Base-by-base conservation (phyloP, 1,140 invertebrate species). In the Pantala flavescens region DNA sequence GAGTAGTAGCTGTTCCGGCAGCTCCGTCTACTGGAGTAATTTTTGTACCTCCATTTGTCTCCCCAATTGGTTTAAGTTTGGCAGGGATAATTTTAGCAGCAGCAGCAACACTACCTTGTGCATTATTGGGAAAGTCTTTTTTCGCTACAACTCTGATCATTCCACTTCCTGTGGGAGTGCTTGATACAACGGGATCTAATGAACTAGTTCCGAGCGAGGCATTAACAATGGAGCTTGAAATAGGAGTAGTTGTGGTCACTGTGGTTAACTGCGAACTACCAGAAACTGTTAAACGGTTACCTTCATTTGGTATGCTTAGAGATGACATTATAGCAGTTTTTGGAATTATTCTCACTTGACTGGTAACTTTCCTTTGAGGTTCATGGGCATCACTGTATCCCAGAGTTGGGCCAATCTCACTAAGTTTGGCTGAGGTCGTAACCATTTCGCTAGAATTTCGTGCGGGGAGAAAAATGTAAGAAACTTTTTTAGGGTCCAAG, bases 401-500 rank as follows among this genome's bases (percentile, higher is more conserved):
- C 12, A 42, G 28, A 16, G n/a, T 24, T 28, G 71, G n/a, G 10
- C 49, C n/a, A 63, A 63, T 63, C n/a, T 63, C 49, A 63, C n/a
- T 63, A 5, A 63, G 63, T n/a, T 73, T 73, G 14, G 72, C 21
- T 49, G 70, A 70, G 14, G 63, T 55, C 19, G 75, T n/a, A 43
- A 43, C 36, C 23, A 42, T 70, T 0, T 72, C 49, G 63, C 19
- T 42, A 21, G 75, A 16, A 55, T 71, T 73, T 70, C 43, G 43
- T 16, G 43, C 72, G 5, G 75, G 75, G 0, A 75, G 36, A 73
- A 75, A 43, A n/a, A 75, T 72, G 43, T 73, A 75, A 12, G 75
- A 75, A 23, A 75, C 72, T 43, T 73, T 75, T 7, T 71, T 70
- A 24, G 73, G 71, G 28, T 73, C 72, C 14, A 72, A 36, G 23